phyloP scores from a whole-genome alignment of 2,888 invertebrate genomes.

The Lepidonotus clava region DNA sequence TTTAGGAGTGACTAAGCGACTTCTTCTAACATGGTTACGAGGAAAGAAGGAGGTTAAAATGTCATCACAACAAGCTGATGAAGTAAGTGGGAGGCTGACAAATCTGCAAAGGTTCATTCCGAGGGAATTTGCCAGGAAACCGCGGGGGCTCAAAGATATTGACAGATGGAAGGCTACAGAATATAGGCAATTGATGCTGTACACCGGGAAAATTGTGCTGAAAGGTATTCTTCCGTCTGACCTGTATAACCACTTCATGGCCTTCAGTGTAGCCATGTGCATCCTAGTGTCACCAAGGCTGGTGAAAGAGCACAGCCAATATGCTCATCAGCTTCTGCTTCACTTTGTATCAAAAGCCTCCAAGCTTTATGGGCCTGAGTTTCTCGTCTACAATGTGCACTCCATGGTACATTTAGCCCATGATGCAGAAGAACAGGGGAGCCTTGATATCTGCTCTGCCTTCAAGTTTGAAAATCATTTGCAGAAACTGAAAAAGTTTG shows the following conservation, averaged over 20 bases:
- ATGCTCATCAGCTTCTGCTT: conserved; percentile 59
- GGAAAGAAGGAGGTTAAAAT: conserved; percentile 62
- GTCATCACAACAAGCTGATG: background rate
- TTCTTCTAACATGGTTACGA: conserved; percentile 64
- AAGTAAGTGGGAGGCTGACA: conserved; percentile 55
- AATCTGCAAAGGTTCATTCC: conserved; percentile 60
- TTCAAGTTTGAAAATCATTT: conserved; percentile 61
- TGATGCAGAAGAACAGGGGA: conserved; percentile 36
- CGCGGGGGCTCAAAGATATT: conserved; percentile 64
- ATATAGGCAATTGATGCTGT: conserved; percentile 69
- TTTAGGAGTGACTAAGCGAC: conserved; percentile 68
- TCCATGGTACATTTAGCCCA: conserved; percentile 52
- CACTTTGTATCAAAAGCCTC: conserved; percentile 49
- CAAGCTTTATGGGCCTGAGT: conserved; percentile 53
- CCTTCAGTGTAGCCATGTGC: conserved; percentile 66
- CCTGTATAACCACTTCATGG: conserved; percentile 66
- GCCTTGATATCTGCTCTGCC: conserved; percentile 55
- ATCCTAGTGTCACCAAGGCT: conserved; percentile 61
- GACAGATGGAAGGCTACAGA: conserved; percentile 72
- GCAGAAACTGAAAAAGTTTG: conserved; percentile 57
- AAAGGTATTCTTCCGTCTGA: conserved; percentile 56
- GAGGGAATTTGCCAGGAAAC: conserved; percentile 66
- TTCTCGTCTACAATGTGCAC: conserved; percentile 59
- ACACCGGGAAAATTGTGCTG: conserved; percentile 67
- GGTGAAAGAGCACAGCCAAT: conserved; percentile 27